Evolutionary conservation across 2,888 invertebrate species (phyloP).

Genomic region (Eledona agricola): DNA sequence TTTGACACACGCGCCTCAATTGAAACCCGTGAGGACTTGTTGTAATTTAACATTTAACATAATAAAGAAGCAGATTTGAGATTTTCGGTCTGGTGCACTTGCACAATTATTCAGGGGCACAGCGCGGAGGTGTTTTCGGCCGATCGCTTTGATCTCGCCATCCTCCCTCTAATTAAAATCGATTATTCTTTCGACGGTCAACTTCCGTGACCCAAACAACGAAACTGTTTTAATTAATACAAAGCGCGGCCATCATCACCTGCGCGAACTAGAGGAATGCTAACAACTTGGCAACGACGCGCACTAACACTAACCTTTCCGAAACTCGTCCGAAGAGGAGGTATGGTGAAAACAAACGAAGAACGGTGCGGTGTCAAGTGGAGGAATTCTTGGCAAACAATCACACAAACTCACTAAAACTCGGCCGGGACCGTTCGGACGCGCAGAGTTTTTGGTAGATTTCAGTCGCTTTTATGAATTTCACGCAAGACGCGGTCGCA

Average conservation of each 20-base stretch:
- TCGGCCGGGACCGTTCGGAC: slow-evolving; percentile 4
- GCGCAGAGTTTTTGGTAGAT: neutral
- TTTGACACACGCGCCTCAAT: neutral
- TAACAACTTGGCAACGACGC: slow-evolving; percentile 31
- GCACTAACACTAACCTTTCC: slow-evolving; percentile 36
- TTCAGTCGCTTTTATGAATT: slow-evolving; percentile 14
- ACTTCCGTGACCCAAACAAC: slow-evolving; percentile 8
- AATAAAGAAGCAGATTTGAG: slow-evolving; percentile 5
- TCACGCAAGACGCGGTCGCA: slow-evolving; percentile 15
- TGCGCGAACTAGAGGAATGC: slow-evolving; percentile 16
- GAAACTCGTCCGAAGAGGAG: slow-evolving; percentile 22
- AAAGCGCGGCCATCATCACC: neutral
- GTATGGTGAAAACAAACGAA: slow-evolving; percentile 17
- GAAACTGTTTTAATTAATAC: slow-evolving; percentile 3
- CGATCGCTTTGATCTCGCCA: slow-evolving; percentile 15
- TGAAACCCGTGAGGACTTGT: too few relatives aligned
- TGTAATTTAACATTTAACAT: slow-evolving; percentile 8
- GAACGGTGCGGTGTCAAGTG: slow-evolving; percentile 10
- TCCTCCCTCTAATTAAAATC: slow-evolving; percentile 24
- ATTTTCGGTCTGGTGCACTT: slow-evolving; percentile 24
- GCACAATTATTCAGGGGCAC: slow-evolving; percentile 11
- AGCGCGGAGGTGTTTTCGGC: slow-evolving; percentile 25
- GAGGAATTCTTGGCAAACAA: neutral
- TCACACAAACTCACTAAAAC: slow-evolving; percentile 20
- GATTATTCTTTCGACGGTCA: slow-evolving; percentile 19